Conservation (phyloP, 2,888 invertebrate genomes). For the Melangyna quadrimaculata region DNA sequence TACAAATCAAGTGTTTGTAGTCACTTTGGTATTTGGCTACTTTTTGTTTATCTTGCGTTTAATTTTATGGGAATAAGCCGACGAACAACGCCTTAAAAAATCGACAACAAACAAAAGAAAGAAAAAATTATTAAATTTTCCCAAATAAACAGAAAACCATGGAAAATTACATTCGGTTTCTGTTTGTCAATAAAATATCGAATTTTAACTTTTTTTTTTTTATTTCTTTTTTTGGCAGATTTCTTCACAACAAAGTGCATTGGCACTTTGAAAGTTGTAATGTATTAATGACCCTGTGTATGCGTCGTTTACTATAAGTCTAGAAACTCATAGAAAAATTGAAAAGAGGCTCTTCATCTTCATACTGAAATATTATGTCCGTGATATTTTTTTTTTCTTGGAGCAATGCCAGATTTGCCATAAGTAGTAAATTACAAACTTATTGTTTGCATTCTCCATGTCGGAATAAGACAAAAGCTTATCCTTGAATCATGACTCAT, state of each 20-base stretch:
- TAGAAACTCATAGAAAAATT: not conserved
- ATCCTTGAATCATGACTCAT: constrained; percentile 3
- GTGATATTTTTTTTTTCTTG: not conserved
- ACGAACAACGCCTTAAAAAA: constrained; percentile 12
- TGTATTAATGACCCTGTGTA: not conserved
- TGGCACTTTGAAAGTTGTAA: not conserved
- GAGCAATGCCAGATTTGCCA: not conserved
- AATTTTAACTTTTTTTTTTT: not conserved
- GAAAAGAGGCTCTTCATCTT: not conserved
- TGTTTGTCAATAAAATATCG: not conserved
- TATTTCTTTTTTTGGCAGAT: not conserved
- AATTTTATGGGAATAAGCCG: not conserved
- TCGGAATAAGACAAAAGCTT: not conserved
- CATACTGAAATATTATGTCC: not conserved
- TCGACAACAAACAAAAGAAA: not conserved
- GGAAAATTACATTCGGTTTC: not conserved
- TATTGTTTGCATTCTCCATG: not conserved
- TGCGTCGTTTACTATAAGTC: not conserved
- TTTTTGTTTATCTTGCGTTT: constrained; percentile 4
- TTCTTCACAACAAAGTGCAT: not conserved
- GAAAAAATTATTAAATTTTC: not conserved
- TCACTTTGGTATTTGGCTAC: not conserved
- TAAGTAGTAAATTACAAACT: not conserved
- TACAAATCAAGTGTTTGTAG: not conserved
- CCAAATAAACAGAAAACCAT: not conserved